Conservation (phyloP, 2,888 invertebrate genomes). For the Caenorhabditis sp. region DNA sequence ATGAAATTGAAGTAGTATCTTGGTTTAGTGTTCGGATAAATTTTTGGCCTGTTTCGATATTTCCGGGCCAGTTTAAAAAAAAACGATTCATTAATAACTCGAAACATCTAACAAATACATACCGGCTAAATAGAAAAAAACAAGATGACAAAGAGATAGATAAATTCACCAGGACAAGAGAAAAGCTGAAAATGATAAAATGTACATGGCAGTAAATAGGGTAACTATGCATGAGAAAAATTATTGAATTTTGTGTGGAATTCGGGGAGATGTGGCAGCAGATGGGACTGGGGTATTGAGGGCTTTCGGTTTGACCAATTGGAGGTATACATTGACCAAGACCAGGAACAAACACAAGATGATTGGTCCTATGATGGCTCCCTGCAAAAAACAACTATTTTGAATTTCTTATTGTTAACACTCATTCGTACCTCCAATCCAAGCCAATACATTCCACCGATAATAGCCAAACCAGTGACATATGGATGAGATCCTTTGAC, state of each 20-base stretch:
- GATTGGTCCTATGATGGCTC: slow-evolving; percentile 94
- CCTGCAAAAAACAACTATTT: slow-evolving; percentile 76
- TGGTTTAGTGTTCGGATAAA: too few species aligned
- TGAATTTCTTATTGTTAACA: background rate
- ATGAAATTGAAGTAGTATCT: too few species aligned
- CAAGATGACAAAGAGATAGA: background rate
- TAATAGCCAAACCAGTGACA: slow-evolving; percentile 93
- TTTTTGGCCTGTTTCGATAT: too few species aligned
- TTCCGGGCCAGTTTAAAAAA: background rate
- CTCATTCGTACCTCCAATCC: slow-evolving; percentile 78
- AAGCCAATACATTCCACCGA: slow-evolving; percentile 95
- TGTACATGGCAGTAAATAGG: background rate
- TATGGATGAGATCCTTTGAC: slow-evolving; percentile 96
- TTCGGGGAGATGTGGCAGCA: background rate
- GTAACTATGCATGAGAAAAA: background rate
- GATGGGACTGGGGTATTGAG: slow-evolving; percentile 25
- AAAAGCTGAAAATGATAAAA: background rate
- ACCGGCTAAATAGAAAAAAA: background rate
- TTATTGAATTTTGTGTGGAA: background rate
- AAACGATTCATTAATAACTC: background rate
- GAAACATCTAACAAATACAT: background rate
- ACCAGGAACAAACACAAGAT: slow-evolving; percentile 92
- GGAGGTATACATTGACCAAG: slow-evolving; percentile 78
- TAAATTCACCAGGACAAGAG: background rate
- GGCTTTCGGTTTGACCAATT: slow-evolving; percentile 55